Evolutionary conservation across 53 echinoderm and acorn worm genomes (phyloP), one percentile per base, ranked within the genome.

Genomic region (Holothuria scabra): DNA sequence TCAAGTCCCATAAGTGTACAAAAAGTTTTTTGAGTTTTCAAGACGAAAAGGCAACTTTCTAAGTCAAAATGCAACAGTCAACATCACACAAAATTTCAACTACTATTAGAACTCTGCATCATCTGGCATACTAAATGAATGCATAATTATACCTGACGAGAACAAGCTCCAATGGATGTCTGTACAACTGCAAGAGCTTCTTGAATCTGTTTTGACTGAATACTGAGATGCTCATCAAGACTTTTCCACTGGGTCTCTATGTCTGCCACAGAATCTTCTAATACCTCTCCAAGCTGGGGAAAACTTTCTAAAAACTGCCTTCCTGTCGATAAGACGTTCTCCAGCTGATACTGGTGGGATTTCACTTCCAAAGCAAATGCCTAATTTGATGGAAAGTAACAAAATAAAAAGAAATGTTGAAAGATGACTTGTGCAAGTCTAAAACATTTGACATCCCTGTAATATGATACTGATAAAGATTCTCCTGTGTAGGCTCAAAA

Each of bases 311-410:
- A 80, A 49, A 91, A 87, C 34, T 95, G 90, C 19, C 76, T 86
- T 30, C 92, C 94, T 14, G 86, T 72, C 0, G 72, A 71, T 30
- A 92, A 84, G 4, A 97, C 84, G 21, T 82, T 90, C 64, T 97
- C 97, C 33, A 92, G 94, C 67, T 90, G 91, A 60, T 93, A 88
- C 89, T 97, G 92, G 79, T 92, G 97, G 44, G 97, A 90, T 68
- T 97, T 90, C 19, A 97, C 84, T 78, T 97, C 94, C 59, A 97
- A 79, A 12, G 97, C 94, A 88, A 92, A 97, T 31, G 94, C 92
- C 97, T 97, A 52, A 6, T 46, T 55, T 74, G 61, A 64, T 19
- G 7, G 52, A 52, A 52, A 52, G 52, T 18, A 52, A 16, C 1
- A 52, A 52, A 41, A 41, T 41, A 41, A 10, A 41, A 14, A 52